Evolutionary conservation across 1,140 invertebrate genomes (phyloP), one percentile per base, ranked within the genome.

Genomic region (Bombus sylvicola): DNA sequence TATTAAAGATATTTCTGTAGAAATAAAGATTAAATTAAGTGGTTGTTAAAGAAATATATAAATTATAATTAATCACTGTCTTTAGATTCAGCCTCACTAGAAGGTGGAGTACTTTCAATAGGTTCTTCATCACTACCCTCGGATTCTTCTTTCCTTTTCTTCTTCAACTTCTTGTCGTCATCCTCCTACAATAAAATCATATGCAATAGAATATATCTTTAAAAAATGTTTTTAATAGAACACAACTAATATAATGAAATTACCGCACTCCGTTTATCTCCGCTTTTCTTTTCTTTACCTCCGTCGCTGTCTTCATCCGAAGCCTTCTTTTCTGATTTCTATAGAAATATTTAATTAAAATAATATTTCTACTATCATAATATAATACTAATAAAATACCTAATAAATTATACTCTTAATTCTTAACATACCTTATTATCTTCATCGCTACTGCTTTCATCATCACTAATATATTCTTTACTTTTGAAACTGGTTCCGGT

Each of bases 391-490:
- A 31, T 62, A 18, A 28, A 22, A 53, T 53, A 22, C 6, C 18
- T 64, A 37, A 18, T 28, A 79, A 53, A 71, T 39, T 2, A n/a
- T 79, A 34, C 64, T 37, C 31, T 37, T 18, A 62, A 25, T 31
- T 41, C 9, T 34, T 37, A 34, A 39, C 13, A 12, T 87, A 74
- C 78, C 66, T 87, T 77, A 25, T 37, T 47, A 91, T 95, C 96
- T 9, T 96, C 96, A 84, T 94, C 94, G 69, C 94, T 95, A 81
- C 96, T 96, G 91, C 96, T 96, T 77, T 97, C 97, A 83, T 97
- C 97, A 39, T 97, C 97, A 74, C 96, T 96, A 73, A 99, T 98
- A 92, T 98, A 99, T 94, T 99, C 98, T 94, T 99, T 99, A 92
- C 98, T 99, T 92, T 98, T 99, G 93, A 97, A 98, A 73, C 96